Conservation (phyloP, 2,888 invertebrate species). For the Parapristionchus giblindavisi region DNA sequence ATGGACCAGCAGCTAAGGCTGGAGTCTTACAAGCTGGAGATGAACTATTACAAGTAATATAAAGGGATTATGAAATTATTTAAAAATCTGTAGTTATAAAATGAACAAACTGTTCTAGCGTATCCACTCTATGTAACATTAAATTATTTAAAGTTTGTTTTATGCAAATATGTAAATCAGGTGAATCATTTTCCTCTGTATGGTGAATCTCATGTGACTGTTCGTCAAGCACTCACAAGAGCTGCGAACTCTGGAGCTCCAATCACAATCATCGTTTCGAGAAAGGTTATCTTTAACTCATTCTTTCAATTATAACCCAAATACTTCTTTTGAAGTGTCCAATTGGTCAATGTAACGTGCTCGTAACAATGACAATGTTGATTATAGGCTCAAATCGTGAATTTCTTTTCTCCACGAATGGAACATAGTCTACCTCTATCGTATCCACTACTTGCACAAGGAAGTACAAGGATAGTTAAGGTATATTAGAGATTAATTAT, state of each 20-base stretch:
- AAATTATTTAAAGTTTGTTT: background rate
- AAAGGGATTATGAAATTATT: conserved; percentile 26
- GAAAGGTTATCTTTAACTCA: conserved; percentile 42
- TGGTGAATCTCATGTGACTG: conserved; percentile 93
- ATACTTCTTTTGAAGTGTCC: conserved; percentile 41
- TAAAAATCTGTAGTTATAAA: background rate
- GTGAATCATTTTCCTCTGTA: conserved; percentile 88
- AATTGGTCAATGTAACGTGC: conserved; percentile 18
- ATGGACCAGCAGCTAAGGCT: conserved; percentile 95
- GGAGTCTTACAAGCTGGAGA: conserved; percentile 89
- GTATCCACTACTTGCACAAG: conserved; percentile 62
- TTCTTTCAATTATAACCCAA: conserved; percentile 5
- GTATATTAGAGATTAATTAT: conserved; percentile 33
- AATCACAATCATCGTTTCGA: conserved; percentile 55
- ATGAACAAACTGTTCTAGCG: no score
- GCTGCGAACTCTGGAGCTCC: conserved; percentile 61
- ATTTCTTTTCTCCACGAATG: conserved; percentile 35
- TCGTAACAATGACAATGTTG: background rate
- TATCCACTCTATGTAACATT: no score
- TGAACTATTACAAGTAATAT: conserved; percentile 82
- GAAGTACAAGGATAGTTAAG: conserved; percentile 63
- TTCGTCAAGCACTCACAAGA: conserved; percentile 85
- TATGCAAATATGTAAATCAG: conserved; percentile 71
- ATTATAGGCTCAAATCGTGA: conserved; percentile 31
- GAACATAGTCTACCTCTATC: conserved; percentile 55